Conservation (phyloP, 2,797 vertebrate species). For the Darevskia mixta region DNA sequence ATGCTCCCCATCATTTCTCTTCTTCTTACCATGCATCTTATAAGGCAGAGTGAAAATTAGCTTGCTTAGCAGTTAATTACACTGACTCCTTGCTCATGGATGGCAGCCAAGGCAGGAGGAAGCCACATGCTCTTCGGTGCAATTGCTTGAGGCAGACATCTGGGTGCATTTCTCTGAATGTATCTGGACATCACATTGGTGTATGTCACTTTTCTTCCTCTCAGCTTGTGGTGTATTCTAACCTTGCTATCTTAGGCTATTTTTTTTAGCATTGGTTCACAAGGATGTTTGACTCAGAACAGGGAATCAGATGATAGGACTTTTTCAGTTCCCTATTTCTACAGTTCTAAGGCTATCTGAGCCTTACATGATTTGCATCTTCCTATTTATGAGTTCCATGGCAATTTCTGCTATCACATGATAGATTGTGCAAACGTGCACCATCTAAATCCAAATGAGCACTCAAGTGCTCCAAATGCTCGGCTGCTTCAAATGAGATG, state of each 20-base stretch:
- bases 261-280: neutral
- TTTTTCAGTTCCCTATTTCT: neutral
- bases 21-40: neutral
- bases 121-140: neutral
- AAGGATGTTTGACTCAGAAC: neutral
- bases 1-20: neutral
- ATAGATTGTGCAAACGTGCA: neutral
- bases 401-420: neutral
- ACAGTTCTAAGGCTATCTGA: neutral
- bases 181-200: neutral
- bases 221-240: slow-evolving; percentile 4
- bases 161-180: neutral
- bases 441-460: neutral
- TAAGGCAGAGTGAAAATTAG: neutral
- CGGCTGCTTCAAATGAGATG: neutral
- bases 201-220: neutral
- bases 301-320: neutral
- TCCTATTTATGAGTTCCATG: neutral
- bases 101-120: neutral
- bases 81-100: neutral
- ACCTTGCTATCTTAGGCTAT: neutral
- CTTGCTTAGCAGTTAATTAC: neutral
- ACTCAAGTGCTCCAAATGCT: neutral
- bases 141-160: slow-evolving; percentile 2
- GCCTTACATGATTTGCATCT: neutral